These are phyloP conservation scores for Orchesella flavescens DNA, from an alignment of 2,888 invertebrate genomes.

Conservation along the genomic window DNA sequence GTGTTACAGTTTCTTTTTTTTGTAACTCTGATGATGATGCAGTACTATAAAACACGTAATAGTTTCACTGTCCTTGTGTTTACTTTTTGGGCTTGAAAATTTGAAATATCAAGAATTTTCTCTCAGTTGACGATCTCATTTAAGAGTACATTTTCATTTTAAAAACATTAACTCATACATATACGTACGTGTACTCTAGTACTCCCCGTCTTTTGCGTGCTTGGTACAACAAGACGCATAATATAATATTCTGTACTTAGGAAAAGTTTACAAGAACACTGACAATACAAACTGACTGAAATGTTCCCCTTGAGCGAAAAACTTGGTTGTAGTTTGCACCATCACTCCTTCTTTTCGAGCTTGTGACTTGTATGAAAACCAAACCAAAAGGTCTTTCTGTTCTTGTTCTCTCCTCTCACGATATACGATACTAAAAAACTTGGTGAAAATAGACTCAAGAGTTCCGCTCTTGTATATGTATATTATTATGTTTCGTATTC, in stretches of 20 bases:
- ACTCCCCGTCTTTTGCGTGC: constrained; percentile 33
- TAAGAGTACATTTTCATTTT: constrained; percentile 26
- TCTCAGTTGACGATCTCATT: constrained; percentile 25
- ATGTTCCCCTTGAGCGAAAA: constrained; percentile 64
- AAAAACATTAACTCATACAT: constrained; percentile 31
- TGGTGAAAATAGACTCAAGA: constrained; percentile 35
- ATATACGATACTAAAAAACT: constrained; percentile 36
- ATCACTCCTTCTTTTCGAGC: constrained; percentile 40
- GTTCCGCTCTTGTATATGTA: constrained; percentile 23
- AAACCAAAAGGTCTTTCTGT: constrained; percentile 43
- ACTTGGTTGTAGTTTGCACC: constrained; percentile 35
- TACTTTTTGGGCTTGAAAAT: neutral
- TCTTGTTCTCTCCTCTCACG: constrained; percentile 28
- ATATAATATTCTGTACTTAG: constrained; percentile 21
- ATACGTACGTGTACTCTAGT: constrained; percentile 24
- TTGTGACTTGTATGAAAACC: constrained; percentile 8
- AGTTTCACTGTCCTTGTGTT: constrained; percentile 1
- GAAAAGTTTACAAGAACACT: constrained; percentile 39
- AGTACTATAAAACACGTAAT: constrained; percentile 8
- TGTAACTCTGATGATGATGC: neutral
- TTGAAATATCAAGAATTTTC: neutral
- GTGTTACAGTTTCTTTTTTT: no score
- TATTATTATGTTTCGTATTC: constrained; percentile 16
- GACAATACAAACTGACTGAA: constrained; percentile 32
- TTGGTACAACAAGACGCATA: neutral